Conservation (phyloP, 2,888 invertebrate species). For the Trichopria drosophilae region DNA sequence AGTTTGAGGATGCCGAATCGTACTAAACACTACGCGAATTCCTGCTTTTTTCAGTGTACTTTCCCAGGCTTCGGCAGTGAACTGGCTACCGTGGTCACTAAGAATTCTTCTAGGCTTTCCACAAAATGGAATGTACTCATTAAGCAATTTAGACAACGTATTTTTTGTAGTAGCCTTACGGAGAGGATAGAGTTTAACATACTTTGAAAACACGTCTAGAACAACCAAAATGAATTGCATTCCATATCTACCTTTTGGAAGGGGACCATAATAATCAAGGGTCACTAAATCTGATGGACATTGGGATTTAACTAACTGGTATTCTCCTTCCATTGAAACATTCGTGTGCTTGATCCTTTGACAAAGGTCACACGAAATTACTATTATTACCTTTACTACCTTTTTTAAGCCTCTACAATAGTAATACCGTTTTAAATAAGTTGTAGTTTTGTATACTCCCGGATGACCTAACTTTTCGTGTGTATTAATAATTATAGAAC, state of each 20-base stretch:
- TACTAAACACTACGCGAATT: neutral
- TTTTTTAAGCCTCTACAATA: neutral
- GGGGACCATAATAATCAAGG: too few species aligned
- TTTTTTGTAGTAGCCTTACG: neutral
- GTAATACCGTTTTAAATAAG: neutral
- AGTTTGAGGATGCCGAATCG: neutral
- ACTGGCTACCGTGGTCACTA: too few species aligned
- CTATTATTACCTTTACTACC: neutral
- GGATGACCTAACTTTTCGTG: slow-evolving; percentile 1
- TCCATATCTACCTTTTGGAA: neutral
- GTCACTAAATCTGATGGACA: neutral
- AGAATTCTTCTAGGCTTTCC: neutral
- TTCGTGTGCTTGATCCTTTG: neutral
- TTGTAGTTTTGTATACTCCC: neutral
- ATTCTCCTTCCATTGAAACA: neutral
- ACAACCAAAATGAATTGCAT: neutral
- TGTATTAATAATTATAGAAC: neutral
- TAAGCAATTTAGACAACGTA: neutral
- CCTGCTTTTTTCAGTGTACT: neutral
- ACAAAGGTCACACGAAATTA: neutral
- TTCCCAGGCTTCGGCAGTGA: neutral
- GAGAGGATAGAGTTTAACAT: too few species aligned
- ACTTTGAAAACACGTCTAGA: too few species aligned
- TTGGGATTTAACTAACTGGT: neutral
- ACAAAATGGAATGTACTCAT: neutral